Evolutionary conservation across 2,888 invertebrate species (phyloP).

Genomic region (Callosobruchus maculatus): DNA sequence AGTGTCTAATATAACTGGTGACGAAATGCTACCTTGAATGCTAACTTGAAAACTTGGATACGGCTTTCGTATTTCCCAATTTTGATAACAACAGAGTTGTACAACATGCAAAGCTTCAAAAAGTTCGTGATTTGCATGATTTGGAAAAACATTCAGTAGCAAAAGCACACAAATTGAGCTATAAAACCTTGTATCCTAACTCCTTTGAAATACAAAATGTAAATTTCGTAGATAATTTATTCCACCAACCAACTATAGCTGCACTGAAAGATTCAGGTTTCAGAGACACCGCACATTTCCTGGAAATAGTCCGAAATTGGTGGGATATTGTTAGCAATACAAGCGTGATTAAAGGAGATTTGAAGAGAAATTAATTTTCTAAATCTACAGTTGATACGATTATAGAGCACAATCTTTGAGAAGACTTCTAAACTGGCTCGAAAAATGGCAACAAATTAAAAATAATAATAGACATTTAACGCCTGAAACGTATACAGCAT

Average conservation of each 20-base stretch:
- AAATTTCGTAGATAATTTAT: background rate
- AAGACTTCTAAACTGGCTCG: too few species aligned
- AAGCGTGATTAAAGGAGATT: too few species aligned
- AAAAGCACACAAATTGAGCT: background rate
- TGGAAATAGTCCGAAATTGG: background rate
- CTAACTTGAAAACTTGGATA: too few species aligned
- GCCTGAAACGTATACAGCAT: too few species aligned
- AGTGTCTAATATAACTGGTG: background rate
- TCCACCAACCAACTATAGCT: background rate
- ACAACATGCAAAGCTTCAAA: background rate
- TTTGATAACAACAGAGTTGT: background rate
- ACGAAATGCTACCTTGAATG: background rate
- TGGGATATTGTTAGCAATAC: background rate
- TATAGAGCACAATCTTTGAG: too few species aligned
- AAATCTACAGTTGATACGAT: too few species aligned
- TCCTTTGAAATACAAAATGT: background rate
- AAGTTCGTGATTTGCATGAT: background rate
- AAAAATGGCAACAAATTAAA: too few species aligned
- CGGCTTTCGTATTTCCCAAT: too few species aligned
- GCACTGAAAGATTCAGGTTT: background rate
- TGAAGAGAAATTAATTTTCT: too few species aligned
- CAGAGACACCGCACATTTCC: background rate
- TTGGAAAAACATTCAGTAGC: background rate
- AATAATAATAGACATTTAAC: too few species aligned
- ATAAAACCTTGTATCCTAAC: background rate